These are phyloP conservation scores for Ditylenchus weischeri DNA, from an alignment of 2,888 invertebrate genomes.

Conservation along the genomic window DNA sequence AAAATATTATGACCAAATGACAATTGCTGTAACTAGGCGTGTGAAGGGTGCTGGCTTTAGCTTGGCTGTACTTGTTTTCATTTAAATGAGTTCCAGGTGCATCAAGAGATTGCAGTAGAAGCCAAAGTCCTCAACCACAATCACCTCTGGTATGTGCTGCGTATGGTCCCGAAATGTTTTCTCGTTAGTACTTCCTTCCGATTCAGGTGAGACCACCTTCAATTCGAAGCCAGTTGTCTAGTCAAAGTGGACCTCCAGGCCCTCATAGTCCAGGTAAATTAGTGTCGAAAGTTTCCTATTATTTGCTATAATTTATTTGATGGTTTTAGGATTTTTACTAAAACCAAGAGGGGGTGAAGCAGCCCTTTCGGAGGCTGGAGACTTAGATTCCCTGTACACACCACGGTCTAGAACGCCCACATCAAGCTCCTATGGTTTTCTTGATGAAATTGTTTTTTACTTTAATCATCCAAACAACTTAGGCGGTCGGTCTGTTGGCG, in stretches of 20 bases:
- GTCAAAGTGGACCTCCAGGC: slow-evolving; percentile 55
- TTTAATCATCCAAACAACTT: no score
- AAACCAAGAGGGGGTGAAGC: slow-evolving; percentile 41
- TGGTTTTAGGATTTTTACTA: slow-evolving; percentile 34
- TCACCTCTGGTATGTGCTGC: slow-evolving; percentile 44
- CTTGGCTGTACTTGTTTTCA: not conserved
- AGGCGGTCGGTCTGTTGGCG: slow-evolving; percentile 51
- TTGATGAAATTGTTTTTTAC: no score
- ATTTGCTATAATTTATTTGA: slow-evolving; percentile 8
- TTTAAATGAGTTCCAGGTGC: slow-evolving; percentile 8
- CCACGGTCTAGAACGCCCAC: slow-evolving; percentile 46
- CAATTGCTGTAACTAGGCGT: slow-evolving; percentile 56
- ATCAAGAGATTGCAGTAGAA: slow-evolving; percentile 51
- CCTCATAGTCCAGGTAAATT: slow-evolving; percentile 54
- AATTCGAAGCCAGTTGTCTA: slow-evolving; percentile 55
- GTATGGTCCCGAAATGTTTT: not conserved
- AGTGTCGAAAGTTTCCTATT: slow-evolving; percentile 22
- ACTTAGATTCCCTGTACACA: slow-evolving; percentile 53
- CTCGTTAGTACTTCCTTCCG: not conserved
- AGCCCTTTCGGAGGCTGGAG: slow-evolving; percentile 53
- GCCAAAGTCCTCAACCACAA: slow-evolving; percentile 55
- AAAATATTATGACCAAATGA: slow-evolving; percentile 40
- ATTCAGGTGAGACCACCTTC: slow-evolving; percentile 55
- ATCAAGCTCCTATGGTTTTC: slow-evolving; percentile 28
- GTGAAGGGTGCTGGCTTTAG: slow-evolving; percentile 40